Evolutionary conservation across 1,140 invertebrate genomes (phyloP), one percentile per base, ranked within the genome.

Genomic region (Aplysia californica): DNA sequence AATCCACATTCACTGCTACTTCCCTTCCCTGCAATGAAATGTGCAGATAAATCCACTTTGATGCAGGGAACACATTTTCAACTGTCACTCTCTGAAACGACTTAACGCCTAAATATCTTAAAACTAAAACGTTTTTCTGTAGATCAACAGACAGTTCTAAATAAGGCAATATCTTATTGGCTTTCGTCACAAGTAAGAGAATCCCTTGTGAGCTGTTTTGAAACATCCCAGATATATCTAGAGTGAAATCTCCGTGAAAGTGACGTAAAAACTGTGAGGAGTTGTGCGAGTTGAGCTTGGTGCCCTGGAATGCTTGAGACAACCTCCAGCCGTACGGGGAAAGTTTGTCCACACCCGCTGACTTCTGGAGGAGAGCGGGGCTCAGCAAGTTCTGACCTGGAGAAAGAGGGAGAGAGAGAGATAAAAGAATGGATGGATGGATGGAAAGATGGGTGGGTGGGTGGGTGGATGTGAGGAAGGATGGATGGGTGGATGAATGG

Each of bases 71-170:
- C 20, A 78, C 78, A 59, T 69, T 44, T 66, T 55, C 31, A 36
- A 81, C 26, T 0, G 50, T 73, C 5, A 80, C 76, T 29, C 83
- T 69, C 61, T 83, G 82, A 58, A 80, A 82, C 18, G 83, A 85
- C 56, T 26, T 76, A 3, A 66, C 71, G 18, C 83, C 83, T 31
- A 80, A 71, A 58, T 85, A 85, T 66, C 80, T 76, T 5, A 85
- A 39, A n/a, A 81, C 71, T 33, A 85, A 20, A 26, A 71, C 59
- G 29, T 66, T 73, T 20, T 70, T 79, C 20, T 26, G 23, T 21
- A 77, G 70, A 59, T 85, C 77, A 29, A 85, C 29, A 69, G 29
- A 59, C 15, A 83, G 36, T 55, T 85, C 80, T 31, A 80, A 29
- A 39, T 79, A 61, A 10, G 83, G 83, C 41, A 83, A 70, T 36